A percentile compares a stretch with the other conserved stretches of the same genome.
These are phyloP conservation scores for Baccha elongata DNA, from an alignment of 2,888 invertebrate genomes.

Conservation along the genomic window DNA sequence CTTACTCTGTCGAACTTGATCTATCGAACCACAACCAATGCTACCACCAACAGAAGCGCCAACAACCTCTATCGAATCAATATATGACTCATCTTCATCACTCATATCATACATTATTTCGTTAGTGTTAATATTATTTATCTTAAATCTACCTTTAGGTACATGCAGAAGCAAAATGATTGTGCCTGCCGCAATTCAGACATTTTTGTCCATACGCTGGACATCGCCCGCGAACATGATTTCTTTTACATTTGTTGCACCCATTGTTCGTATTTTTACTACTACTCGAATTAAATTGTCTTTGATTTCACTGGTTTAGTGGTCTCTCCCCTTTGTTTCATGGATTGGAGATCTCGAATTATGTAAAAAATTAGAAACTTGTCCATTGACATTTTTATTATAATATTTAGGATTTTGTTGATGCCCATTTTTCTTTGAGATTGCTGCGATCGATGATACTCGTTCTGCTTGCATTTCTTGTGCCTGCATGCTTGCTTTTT, in stretches of 20 bases:
- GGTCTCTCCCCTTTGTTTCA: conserved; percentile 40
- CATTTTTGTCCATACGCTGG: conserved; percentile 37
- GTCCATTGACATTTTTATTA: conserved; percentile 4
- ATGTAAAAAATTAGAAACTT: conserved; percentile 12
- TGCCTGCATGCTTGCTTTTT: conserved; percentile 34
- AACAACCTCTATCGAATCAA: conserved; percentile 11
- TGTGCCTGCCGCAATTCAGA: conserved; percentile 27
- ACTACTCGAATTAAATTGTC: neutral
- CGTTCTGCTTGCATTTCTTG: conserved; percentile 31
- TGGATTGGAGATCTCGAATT: conserved; percentile 41
- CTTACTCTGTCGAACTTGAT: too few relatives aligned
- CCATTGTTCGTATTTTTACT: neutral
- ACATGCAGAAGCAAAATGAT: conserved; percentile 42
- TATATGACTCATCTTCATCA: conserved; percentile 27
- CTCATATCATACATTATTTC: neutral
- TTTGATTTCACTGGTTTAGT: conserved; percentile 30
- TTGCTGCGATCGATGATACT: conserved; percentile 28
- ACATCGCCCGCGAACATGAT: conserved; percentile 36
- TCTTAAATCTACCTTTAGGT: conserved; percentile 10
- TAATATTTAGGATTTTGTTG: conserved; percentile 9
- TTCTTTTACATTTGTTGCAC: conserved; percentile 31
- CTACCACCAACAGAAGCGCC: too few relatives aligned
- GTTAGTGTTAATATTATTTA: conserved; percentile 21
- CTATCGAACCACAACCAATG: too few relatives aligned
- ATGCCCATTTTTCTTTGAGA: conserved; percentile 25